These are phyloP conservation scores for Nannospalax galili DNA, from an alignment of 2,113 vertebrate genomes.

Conservation along the genomic window DNA sequence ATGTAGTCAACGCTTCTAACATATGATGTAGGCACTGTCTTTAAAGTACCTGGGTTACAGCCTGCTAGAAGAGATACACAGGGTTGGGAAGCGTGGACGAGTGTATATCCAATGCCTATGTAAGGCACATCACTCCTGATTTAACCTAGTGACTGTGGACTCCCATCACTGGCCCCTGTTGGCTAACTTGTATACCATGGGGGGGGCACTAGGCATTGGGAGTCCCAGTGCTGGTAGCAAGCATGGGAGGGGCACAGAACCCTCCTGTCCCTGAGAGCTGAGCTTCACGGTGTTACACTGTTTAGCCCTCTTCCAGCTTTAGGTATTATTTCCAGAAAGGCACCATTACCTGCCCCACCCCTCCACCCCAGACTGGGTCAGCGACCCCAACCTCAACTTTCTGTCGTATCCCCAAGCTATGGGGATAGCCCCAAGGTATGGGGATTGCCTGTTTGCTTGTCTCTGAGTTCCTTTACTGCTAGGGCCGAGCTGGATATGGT, in stretches of 20 bases:
- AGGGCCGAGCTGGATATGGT: not conserved
- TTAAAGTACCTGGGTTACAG: not conserved
- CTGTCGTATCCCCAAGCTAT: not conserved
- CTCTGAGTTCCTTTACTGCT: not conserved
- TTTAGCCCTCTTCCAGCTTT: not conserved
- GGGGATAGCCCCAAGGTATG: fast-evolving
- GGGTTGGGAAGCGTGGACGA: too few species aligned
- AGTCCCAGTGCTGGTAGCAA: not conserved
- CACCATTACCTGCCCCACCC: not conserved
- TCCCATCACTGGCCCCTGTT: not conserved
- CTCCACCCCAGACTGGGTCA: not conserved
- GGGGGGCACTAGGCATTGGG: not conserved
- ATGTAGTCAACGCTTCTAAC: not conserved
- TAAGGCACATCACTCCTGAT: fast-evolving
- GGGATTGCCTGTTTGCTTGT: not conserved
- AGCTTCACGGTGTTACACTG: fast-evolving
- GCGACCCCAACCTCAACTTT: not conserved
- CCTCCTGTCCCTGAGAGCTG: not conserved
- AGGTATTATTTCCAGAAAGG: not conserved
- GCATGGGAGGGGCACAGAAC: not conserved
- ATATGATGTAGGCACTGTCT: too few species aligned
- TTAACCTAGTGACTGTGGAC: not conserved
- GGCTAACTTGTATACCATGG: not conserved
- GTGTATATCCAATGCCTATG: too few species aligned
- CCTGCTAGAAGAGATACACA: not conserved